Base-by-base conservation (phyloP, 1,140 invertebrate genomes). In the Paralvinella palmiformis region DNA sequence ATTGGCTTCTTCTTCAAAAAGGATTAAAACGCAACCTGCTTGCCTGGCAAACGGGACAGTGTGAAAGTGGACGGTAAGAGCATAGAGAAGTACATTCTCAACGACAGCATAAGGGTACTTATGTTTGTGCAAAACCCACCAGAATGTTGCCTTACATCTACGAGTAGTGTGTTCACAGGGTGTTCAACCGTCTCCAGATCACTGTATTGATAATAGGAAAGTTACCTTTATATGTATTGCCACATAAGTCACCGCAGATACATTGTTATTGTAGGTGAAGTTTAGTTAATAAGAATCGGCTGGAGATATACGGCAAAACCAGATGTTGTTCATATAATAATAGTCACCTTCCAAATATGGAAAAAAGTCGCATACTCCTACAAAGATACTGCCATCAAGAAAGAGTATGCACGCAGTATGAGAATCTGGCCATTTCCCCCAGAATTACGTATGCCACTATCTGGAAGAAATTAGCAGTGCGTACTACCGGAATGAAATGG, bases 1-100 rank as follows among this genome's bases (percentile, higher is more conserved):
- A 52, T 52, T 52, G 48, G 48, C 17, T 52, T 52, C 5, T 52
- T 52, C n/a, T 52, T 10, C n/a, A 52, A 52, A 52, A 4, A 52
- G 20, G 20, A 52, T 4, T 7, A 6, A 20, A 52, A 52, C 20
- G 48, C 2, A 7, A 52, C 48, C 48, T 52, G 48, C 10, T 52
- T 2, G 17, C 13, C 4, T 52, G 45, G 45, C 15, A 48, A 48
- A 15, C 45, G 45, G 45, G 48, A 52, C n/a, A 52, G 24, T 17
- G 45, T 48, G 45, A 48, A 48, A 48, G 48, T 22, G 10, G 48
- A n/a, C 20, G 48, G 1, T 52, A 52, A 52, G 48, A 22, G 48
- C 48, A 20, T 52, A 52, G 24, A 52, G 2, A 52, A 52, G n/a
- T 52, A 52, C 48, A 52, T 20, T 52, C 13, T 52, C 20, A 5